Base-by-base conservation (phyloP, 2,888 invertebrate species). In the Luperina testacea region DNA sequence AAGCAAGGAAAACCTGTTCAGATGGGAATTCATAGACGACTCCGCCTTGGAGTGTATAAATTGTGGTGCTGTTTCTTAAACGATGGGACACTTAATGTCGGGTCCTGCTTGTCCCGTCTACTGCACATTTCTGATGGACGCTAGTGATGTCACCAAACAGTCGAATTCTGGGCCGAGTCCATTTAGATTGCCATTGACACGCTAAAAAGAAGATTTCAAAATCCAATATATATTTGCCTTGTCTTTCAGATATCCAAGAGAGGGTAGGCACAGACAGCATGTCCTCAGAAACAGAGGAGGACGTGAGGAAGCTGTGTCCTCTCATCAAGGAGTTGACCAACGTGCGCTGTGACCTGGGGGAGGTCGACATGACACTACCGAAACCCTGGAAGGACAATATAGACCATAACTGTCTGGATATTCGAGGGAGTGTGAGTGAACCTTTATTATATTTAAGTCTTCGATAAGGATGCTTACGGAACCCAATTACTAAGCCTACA, bases 361-460 rank as follows among this genome's bases (percentile, higher is more conserved):
- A 94, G 61, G 92, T 95, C 0, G 92, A 93, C 67, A 90, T 90
- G n/a, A 20, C 88, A 0, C 88, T 97, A 53, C 96, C 96, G 0
- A 95, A 95, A 78, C 93, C 90, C 24, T 96, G 96, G 96, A 95
- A 95, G 67, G 97, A 97, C 87, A 97, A 96, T 38, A 97, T 97
- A 27, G 96, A 97, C 68, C 97, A 97, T 45, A 91, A 95, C 74
- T 97, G 97, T 88, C 89, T 75, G 72, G 94, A 94, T 67, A 95
- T 97, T 48, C 91, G 90, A 75, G 96, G 95, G 9, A 92, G 90
- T 80, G 96, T 96, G 72, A 93, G 95, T 92, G 1, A 7, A 20
- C 27, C 1, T 45, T 45, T 45, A n/a, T 42, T 74, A 67, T 51
- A 24, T n/a, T 24, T 51, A 0, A 27, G 69, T 13, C 15, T 45